Evolutionary conservation across 2,113 vertebrate genomes (phyloP).

Genomic region (Cheilinus undulatus): DNA sequence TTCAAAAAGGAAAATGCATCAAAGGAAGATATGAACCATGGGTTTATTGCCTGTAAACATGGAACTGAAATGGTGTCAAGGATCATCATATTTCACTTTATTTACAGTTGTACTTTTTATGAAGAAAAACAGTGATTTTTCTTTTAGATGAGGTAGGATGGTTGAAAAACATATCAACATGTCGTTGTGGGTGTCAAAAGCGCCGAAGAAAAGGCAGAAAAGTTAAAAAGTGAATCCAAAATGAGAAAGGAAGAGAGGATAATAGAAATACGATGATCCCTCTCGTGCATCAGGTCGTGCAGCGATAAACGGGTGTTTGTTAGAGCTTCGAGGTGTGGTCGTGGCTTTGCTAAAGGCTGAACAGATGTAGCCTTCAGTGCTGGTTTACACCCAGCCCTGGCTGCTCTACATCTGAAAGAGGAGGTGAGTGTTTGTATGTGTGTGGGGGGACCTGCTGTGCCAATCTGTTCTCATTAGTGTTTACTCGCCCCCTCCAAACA

Average conservation of each 20-base stretch:
- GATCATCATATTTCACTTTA: not conserved
- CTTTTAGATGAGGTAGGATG: too few species aligned
- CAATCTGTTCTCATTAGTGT: slow-evolving; percentile 71
- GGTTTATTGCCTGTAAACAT: not conserved
- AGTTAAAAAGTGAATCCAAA: not conserved
- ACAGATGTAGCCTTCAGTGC: slow-evolving; percentile 68
- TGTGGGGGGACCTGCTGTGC: slow-evolving; percentile 44
- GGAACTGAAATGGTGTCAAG: not conserved
- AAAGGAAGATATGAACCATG: not conserved
- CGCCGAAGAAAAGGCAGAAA: not conserved
- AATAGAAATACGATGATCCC: too few species aligned
- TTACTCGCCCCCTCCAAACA: slow-evolving; percentile 56
- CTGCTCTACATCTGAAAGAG: slow-evolving; percentile 55
- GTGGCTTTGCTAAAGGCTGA: slow-evolving; percentile 21
- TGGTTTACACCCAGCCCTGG: slow-evolving; percentile 49
- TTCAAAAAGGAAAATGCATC: not conserved
- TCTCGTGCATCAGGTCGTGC: not conserved
- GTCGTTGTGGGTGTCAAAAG: not conserved
- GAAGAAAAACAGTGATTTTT: not conserved
- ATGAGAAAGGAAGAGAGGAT: too few species aligned
- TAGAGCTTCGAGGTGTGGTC: slow-evolving; percentile 21
- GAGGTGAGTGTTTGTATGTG: slow-evolving; percentile 20
- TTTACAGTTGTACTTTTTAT: not conserved
- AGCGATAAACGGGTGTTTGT: slow-evolving; percentile 4
- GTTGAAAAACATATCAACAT: not conserved